Evolutionary conservation across 2,797 vertebrate genomes (phyloP).

Genomic region (Astyanax mexicanus): DNA sequence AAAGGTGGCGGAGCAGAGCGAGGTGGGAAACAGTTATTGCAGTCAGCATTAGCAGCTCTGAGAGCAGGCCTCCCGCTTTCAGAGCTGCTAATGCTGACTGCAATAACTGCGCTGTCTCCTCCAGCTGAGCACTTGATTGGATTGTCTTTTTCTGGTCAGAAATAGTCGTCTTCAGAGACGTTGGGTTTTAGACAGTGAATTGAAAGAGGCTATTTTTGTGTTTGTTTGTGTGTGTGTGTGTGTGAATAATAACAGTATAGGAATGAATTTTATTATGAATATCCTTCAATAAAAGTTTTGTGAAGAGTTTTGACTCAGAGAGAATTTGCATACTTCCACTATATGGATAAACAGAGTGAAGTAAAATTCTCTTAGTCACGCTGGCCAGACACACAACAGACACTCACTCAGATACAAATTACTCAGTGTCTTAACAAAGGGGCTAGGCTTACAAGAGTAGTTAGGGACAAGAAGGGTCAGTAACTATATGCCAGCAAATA

Average conservation of each 20-base stretch:
- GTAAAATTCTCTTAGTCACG: not conserved
- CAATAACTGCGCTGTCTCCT: slow-evolving; percentile 19
- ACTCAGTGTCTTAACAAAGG: too few relatives aligned
- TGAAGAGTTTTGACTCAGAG: slow-evolving; percentile 16
- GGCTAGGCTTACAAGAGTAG: too few relatives aligned
- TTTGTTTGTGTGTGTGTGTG: not conserved
- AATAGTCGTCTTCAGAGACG: slow-evolving; percentile 23
- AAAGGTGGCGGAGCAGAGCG: slow-evolving; percentile 3
- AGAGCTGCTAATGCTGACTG: slow-evolving; percentile 10
- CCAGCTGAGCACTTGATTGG: slow-evolving; percentile 44
- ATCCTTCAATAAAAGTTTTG: slow-evolving; percentile 21
- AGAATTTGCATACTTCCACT: slow-evolving; percentile 4
- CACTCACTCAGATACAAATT: too few relatives aligned
- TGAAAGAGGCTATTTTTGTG: slow-evolving; percentile 18
- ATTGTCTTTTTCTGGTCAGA: slow-evolving; percentile 32
- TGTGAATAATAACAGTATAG: too few relatives aligned
- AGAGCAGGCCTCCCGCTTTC: slow-evolving; percentile 11
- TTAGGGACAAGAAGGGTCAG: too few relatives aligned
- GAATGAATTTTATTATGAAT: slow-evolving; percentile 15
- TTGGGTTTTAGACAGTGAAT: slow-evolving; percentile 10
- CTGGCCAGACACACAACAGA: too few relatives aligned
- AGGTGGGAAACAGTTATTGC: slow-evolving; percentile 4
- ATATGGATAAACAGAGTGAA: not conserved
- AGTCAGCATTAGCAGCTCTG: slow-evolving; percentile 7
- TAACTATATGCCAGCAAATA: too few relatives aligned